phyloP scores from a whole-genome alignment of 2,113 vertebrate species.

The Cryptomyrus ogoouensis region DNA sequence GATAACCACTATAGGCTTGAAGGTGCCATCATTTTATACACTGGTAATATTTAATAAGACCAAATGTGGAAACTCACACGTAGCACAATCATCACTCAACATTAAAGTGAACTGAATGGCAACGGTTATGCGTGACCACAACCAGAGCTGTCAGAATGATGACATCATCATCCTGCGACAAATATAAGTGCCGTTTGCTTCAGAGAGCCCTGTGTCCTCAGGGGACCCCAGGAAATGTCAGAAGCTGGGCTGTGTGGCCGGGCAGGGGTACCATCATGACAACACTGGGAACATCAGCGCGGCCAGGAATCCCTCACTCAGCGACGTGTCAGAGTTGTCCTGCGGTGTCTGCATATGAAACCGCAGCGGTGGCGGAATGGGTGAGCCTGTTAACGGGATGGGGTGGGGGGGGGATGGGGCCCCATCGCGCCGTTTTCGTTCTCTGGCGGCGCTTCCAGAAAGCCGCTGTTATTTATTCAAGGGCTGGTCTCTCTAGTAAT shows the following conservation, averaged over 20 bases:
- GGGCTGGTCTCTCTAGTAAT: conserved; percentile 28
- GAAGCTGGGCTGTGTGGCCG: background rate
- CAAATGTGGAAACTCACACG: background rate
- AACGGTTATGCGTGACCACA: background rate
- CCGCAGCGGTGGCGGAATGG: background rate
- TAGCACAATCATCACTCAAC: background rate
- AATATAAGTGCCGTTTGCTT: background rate
- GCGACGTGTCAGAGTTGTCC: background rate
- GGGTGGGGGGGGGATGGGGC: background rate
- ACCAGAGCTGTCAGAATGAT: background rate
- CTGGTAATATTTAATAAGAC: background rate
- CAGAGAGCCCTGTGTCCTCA: background rate
- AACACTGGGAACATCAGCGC: background rate
- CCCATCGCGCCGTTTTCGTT: background rate
- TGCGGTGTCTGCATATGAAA: background rate
- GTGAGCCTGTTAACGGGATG: background rate
- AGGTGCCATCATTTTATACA: background rate
- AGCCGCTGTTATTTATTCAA: conserved; percentile 36
- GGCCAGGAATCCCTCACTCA: background rate
- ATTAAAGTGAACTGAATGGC: background rate
- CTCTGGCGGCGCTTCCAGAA: conserved; percentile 22
- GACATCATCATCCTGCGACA: background rate
- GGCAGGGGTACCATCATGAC: background rate
- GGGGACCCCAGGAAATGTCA: background rate
- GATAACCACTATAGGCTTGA: background rate